A percentile compares a stretch with the other conserved stretches of the same genome.
Conservation (phyloP, 2,797 vertebrate genomes). For the Propithecus perrieri region DNA sequence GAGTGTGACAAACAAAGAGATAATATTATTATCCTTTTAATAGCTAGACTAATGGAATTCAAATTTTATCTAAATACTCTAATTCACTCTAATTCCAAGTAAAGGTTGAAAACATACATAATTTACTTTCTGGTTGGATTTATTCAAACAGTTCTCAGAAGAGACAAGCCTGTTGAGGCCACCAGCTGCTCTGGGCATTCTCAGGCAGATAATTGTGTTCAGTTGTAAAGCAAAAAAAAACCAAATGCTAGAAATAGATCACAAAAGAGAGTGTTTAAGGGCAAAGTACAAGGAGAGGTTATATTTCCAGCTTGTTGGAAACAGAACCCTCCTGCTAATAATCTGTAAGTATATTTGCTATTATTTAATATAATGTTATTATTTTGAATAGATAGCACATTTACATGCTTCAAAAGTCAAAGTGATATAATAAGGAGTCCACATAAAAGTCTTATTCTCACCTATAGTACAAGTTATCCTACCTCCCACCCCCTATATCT, state of each 20-base stretch:
- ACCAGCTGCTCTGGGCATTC: conserved; percentile 26
- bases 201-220: neutral
- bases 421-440: neutral
- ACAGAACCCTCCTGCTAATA: neutral
- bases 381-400: neutral
- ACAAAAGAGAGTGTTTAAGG: neutral
- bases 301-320: neutral
- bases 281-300: neutral
- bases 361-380: neutral
- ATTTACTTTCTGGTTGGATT: conserved; percentile 50
- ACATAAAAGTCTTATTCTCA: neutral
- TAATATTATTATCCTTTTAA: conserved; percentile 10
- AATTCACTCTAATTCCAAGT: conserved; percentile 44
- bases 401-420: neutral
- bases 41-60: conserved; percentile 45
- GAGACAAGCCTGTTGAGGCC: neutral
- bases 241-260: neutral
- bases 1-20: neutral
- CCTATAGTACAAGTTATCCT: neutral
- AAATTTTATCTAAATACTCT: conserved; percentile 56
- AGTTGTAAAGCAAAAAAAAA: conserved; percentile 18
- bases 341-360: neutral
- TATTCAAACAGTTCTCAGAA: conserved; percentile 57
- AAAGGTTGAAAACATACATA: conserved; percentile 37
- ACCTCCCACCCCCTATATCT: neutral